Evolutionary conservation across 2,797 vertebrate genomes (phyloP).

Genomic region (Myotis planiceps): DNA sequence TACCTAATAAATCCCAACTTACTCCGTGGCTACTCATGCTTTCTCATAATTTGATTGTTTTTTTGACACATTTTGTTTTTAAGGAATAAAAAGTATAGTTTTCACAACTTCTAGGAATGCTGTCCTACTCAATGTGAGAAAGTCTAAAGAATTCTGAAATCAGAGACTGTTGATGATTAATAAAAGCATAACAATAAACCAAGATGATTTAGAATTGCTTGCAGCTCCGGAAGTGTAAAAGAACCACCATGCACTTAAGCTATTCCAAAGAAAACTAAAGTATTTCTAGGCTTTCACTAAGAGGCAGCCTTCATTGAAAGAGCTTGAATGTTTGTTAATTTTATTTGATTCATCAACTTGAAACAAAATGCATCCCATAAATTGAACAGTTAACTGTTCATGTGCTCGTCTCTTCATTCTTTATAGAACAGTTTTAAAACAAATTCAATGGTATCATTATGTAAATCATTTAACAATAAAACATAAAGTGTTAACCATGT

Average conservation of each 20-base stretch:
- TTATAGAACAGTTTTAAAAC: slow-evolving; percentile 10
- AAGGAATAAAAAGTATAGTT: slow-evolving; percentile 11
- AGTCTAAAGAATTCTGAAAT: slow-evolving; percentile 6
- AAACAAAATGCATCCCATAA: slow-evolving; percentile 23
- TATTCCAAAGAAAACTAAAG: background rate
- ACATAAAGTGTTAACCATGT: background rate
- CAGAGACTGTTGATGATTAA: background rate
- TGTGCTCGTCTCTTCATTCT: background rate
- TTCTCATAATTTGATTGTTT: background rate
- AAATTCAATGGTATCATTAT: background rate
- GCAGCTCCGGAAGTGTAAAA: background rate
- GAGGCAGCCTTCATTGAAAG: background rate
- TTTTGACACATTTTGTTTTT: slow-evolving; percentile 34
- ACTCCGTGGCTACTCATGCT: background rate
- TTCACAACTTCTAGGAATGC: background rate
- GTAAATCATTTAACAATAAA: background rate
- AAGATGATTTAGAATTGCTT: background rate
- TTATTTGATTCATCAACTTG: background rate
- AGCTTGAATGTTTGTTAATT: background rate
- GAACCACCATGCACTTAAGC: background rate
- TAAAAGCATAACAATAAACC: background rate
- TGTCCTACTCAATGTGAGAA: background rate
- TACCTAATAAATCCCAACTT: slow-evolving; percentile 6
- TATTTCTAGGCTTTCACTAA: background rate
- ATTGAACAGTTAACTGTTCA: background rate